Conservation (phyloP, 2,113 vertebrate species). For the Alethe castanea region DNA sequence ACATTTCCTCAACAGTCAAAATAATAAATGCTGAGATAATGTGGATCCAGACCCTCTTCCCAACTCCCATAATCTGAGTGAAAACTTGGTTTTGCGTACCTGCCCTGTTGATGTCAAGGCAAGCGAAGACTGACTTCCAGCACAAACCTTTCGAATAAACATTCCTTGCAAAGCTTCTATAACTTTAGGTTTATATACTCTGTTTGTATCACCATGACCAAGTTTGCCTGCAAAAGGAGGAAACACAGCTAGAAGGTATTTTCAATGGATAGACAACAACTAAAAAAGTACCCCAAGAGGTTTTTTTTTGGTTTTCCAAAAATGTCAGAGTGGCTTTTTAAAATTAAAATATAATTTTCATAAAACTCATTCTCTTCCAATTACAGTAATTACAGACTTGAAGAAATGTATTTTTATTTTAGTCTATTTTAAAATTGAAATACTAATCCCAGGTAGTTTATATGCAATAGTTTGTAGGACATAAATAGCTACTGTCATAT, state of each 20-base stretch:
- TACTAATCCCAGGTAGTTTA: not conserved
- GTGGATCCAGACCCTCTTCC: not conserved
- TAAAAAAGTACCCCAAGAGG: not conserved
- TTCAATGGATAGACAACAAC: not conserved
- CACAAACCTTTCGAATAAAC: constrained; percentile 87
- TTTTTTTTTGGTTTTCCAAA: not conserved
- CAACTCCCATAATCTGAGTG: not conserved
- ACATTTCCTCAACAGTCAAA: not conserved
- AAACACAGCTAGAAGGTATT: not conserved
- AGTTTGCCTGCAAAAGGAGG: constrained; percentile 74
- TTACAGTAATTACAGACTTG: not conserved
- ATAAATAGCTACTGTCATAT: not conserved
- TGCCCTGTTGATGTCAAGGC: constrained; percentile 85
- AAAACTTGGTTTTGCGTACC: constrained; percentile 55
- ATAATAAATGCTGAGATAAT: not conserved
- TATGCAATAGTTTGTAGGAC: not conserved
- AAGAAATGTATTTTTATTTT: not conserved
- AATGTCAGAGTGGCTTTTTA: not conserved
- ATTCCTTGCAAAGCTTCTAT: constrained; percentile 86
- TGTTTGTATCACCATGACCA: constrained; percentile 86
- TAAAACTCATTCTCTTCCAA: not conserved
- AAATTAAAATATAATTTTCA: not conserved
- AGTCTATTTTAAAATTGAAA: not conserved
- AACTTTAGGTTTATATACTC: constrained; percentile 87
- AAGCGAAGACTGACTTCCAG: constrained; percentile 85